A percentile compares a stretch with the other conserved stretches of the same genome.
phyloP scores from a whole-genome alignment of 2,888 invertebrate species.

The Chirona hameri region DNA sequence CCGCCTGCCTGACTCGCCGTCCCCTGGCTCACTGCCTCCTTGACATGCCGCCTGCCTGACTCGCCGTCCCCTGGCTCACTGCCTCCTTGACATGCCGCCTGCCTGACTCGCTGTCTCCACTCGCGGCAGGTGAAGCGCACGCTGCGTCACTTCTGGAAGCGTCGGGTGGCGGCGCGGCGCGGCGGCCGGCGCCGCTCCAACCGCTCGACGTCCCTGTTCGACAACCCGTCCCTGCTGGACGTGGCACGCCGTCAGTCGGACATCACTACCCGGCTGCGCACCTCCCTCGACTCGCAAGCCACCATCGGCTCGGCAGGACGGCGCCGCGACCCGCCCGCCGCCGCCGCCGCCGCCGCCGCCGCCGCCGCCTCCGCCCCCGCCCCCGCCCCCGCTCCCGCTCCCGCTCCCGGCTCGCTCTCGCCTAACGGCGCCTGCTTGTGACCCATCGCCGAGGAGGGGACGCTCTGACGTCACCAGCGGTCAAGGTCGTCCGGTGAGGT shows the following conservation, averaged over 20 bases:
- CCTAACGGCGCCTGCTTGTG: not conserved
- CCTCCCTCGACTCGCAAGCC: not conserved
- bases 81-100: not conserved
- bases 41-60: not conserved
- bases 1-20: not conserved
- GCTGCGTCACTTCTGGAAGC: constrained; percentile 38
- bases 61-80: not conserved
- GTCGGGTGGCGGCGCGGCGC: constrained; percentile 30
- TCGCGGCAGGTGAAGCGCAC: constrained; percentile 36
- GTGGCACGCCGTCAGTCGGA: not conserved
- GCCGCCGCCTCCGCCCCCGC: no score
- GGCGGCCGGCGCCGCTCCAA: not conserved
- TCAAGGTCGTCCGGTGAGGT: no score
- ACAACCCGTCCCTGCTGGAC: constrained; percentile 12
- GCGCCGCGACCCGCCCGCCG: not conserved
- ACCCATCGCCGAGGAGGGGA: not conserved
- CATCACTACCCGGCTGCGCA: not conserved
- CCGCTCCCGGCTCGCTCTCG: not conserved
- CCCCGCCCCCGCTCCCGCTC: not conserved
- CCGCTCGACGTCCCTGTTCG: constrained; percentile 1
- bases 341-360: not conserved
- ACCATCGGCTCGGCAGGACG: not conserved
- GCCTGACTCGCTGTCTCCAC: not conserved
- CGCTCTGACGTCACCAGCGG: no score
- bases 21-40: not conserved